Base-by-base conservation (phyloP, 2,888 invertebrate species). In the Drosophila quinaria region DNA sequence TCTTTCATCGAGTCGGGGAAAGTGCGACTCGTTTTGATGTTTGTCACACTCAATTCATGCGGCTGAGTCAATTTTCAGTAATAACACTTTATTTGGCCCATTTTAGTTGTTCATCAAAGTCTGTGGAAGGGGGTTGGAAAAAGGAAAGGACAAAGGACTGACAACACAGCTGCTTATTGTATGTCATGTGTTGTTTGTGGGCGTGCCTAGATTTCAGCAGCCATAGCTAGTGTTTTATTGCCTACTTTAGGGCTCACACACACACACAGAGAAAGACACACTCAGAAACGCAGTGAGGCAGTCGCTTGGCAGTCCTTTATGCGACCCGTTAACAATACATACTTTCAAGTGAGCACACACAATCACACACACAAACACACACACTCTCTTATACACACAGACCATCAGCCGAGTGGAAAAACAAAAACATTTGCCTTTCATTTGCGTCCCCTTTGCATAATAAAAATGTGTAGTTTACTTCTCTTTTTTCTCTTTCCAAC, bases 351-450 rank as follows among this genome's bases (percentile, higher is more conserved):
- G 84, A 80, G 69, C 69, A 55, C 70, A 71, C 74, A 72, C 78
- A 81, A 62, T 71, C 63, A 76, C 58, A 56, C 51, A 71, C 47
- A 65, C 25, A 58, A 60, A 60, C 56, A 69, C 54, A 59, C 51
- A 50, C 19, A 44, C 37, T 42, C 49, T 50, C 51, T 56, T 58
- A 75, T 63, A 70, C 25, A 47, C 19, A 59, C 25, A 69, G 33
- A 50, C 47, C 50, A 76, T 64, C 65, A 76, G 60, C 70, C 64
- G 75, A 75, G 75, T 76, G 76, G 63, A 78, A 72, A 85, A 86
- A 79, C 76, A 85, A 87, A 85, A 87, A 87, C 87, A 87, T 87
- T 87, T 87, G 86, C 86, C 83, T 87, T 87, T 83, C 86, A 87
- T 87, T 87, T 87, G 81, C 76, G 85, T 85, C 80, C 87, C 80